Conservation (phyloP, 2,797 vertebrate species). For the Margarornis squamiger region DNA sequence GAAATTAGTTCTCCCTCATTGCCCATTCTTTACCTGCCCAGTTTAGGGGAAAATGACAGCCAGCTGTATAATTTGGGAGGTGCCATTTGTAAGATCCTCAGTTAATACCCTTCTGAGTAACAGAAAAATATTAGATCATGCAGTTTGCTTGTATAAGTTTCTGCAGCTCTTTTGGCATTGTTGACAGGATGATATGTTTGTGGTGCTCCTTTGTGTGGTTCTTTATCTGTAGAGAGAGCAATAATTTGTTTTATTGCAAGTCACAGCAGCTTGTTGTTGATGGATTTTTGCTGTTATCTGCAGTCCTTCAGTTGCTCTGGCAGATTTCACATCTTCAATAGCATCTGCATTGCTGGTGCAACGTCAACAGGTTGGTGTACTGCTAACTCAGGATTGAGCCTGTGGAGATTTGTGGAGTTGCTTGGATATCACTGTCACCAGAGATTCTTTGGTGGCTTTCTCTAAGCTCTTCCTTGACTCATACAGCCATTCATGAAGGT, state of each 20-base stretch:
- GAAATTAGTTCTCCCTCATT: neutral
- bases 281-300: neutral
- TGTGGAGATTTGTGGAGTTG: neutral
- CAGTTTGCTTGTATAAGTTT: neutral
- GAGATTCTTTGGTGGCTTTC: neutral
- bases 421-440: neutral
- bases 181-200: neutral
- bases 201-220: neutral
- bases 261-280: neutral
- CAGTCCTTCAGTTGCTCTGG: neutral
- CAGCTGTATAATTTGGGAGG: neutral
- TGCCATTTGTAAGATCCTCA: neutral
- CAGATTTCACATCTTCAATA: neutral
- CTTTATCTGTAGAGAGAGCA: neutral
- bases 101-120: neutral
- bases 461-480: neutral
- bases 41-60: neutral
- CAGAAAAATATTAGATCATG: neutral
- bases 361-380: neutral
- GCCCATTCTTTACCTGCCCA: neutral
- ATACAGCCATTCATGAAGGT: neutral
- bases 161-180: neutral
- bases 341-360: neutral
- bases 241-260: neutral
- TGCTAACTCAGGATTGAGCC: neutral